Evolutionary conservation across 2,888 invertebrate species (phyloP).

Genomic region (Phengaris alcon): DNA sequence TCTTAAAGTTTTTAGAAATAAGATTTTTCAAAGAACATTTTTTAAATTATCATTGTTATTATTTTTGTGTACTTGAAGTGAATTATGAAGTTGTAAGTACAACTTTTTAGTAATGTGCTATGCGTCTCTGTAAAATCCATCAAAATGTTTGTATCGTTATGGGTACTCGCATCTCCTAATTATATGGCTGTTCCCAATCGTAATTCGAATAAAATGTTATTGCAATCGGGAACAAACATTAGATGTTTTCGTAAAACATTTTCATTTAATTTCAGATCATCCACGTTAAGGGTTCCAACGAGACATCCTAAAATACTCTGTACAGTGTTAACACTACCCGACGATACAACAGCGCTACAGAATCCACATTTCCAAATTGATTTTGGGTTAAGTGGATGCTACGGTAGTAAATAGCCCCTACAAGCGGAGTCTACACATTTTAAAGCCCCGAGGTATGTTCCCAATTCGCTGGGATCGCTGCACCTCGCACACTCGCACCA

Average conservation of each 20-base stretch:
- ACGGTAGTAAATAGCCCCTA: conserved; percentile 75
- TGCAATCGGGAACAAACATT: conserved; percentile 59
- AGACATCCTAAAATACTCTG: conserved; percentile 77
- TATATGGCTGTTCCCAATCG: conserved; percentile 56
- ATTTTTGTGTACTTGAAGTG: background rate
- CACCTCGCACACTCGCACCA: conserved; percentile 82
- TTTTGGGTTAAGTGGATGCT: conserved; percentile 63
- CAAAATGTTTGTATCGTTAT: conserved; percentile 28
- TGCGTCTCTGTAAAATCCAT: background rate
- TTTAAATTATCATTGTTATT: background rate
- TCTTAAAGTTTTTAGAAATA: background rate
- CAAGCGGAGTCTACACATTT: conserved; percentile 75
- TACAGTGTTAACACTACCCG: conserved; percentile 65
- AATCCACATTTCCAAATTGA: conserved; percentile 79
- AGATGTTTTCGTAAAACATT: conserved; percentile 55
- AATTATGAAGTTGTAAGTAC: background rate
- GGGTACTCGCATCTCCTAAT: conserved; percentile 50
- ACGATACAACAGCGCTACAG: conserved; percentile 61
- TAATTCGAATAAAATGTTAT: conserved; percentile 65
- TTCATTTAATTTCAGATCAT: conserved; percentile 65
- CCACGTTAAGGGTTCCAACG: conserved; percentile 67
- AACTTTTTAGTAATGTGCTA: background rate
- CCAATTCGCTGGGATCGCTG: conserved; percentile 81
- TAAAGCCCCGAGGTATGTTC: conserved; percentile 75
- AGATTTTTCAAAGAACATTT: background rate